Conservation (phyloP, 2,888 invertebrate genomes). For the Drosophila borborema region DNA sequence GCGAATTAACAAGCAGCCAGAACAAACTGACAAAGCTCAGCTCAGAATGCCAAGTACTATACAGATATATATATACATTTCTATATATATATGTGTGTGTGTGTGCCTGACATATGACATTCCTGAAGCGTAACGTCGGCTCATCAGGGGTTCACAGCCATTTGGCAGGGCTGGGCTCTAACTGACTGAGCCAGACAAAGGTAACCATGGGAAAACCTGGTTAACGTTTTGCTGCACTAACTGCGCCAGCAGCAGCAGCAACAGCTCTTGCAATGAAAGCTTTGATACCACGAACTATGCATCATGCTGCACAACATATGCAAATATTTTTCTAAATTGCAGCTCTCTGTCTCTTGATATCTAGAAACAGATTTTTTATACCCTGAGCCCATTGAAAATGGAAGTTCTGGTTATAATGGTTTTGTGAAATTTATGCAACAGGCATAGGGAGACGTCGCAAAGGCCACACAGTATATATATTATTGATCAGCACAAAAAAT, state of each 20-base stretch:
- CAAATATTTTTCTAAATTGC: slow-evolving; percentile 1
- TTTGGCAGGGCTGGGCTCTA: slow-evolving; percentile 21
- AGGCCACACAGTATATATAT: too few species aligned
- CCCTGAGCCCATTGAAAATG: too few species aligned
- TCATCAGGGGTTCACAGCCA: slow-evolving; percentile 2
- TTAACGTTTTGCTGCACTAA: slow-evolving; percentile 20
- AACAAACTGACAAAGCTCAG: slow-evolving; percentile 23
- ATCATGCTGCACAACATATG: neutral
- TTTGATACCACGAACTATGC: neutral
- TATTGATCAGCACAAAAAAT: too few species aligned
- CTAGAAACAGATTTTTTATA: too few species aligned
- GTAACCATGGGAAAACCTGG: slow-evolving; percentile 64
- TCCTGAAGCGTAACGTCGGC: neutral
- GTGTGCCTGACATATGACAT: slow-evolving; percentile 32
- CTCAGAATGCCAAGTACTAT: slow-evolving; percentile 30
- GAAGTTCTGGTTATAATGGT: too few species aligned
- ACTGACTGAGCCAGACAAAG: slow-evolving; percentile 52
- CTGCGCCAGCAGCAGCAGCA: slow-evolving; percentile 2
- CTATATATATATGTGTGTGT: neutral
- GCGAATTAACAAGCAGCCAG: slow-evolving; percentile 69
- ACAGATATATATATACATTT: neutral
- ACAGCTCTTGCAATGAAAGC: neutral
- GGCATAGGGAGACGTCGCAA: too few species aligned
- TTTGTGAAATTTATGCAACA: too few species aligned
- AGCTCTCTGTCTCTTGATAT: neutral